Evolutionary conservation across 1,140 invertebrate genomes (phyloP).

Genomic region (Cepaea nemoralis): DNA sequence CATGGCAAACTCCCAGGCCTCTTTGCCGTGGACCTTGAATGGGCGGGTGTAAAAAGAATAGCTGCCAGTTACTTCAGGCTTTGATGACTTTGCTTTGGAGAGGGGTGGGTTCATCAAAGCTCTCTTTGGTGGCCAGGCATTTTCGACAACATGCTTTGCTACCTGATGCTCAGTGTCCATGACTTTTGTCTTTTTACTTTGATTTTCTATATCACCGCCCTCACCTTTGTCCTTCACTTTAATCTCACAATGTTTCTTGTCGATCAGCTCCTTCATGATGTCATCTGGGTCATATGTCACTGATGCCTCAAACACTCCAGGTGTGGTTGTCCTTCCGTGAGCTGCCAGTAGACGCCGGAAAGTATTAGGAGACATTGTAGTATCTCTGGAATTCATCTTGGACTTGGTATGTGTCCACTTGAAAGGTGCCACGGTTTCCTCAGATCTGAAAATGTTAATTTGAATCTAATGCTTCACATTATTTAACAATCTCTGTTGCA

Average conservation of each 20-base stretch:
- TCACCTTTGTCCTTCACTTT: background rate
- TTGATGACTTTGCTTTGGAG: background rate
- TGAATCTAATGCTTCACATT: background rate
- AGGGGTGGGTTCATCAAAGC: conserved; percentile 26
- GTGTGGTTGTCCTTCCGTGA: conserved; percentile 17
- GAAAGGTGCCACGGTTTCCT: background rate
- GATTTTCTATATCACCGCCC: background rate
- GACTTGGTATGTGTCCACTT: background rate
- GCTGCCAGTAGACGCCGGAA: conserved; percentile 26
- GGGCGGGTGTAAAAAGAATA: conserved; percentile 39
- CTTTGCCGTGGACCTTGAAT: conserved; percentile 59
- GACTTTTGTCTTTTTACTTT: background rate
- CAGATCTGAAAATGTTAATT: background rate
- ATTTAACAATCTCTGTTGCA: no score
- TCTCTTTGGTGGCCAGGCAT: background rate
- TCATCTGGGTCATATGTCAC: background rate
- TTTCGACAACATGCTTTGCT: conserved; percentile 4
- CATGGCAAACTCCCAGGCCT: conserved; percentile 65
- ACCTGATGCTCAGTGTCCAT: conserved; percentile 16
- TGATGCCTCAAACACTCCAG: conserved; percentile 8
- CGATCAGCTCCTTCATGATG: conserved; percentile 5
- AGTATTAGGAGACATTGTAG: conserved; percentile 22
- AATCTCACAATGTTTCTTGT: background rate
- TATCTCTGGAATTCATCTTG: conserved; percentile 22
- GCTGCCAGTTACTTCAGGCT: background rate